These are phyloP conservation scores for Sebastes oblongus DNA, from an alignment of 2,797 vertebrate species.

Conservation along the genomic window DNA sequence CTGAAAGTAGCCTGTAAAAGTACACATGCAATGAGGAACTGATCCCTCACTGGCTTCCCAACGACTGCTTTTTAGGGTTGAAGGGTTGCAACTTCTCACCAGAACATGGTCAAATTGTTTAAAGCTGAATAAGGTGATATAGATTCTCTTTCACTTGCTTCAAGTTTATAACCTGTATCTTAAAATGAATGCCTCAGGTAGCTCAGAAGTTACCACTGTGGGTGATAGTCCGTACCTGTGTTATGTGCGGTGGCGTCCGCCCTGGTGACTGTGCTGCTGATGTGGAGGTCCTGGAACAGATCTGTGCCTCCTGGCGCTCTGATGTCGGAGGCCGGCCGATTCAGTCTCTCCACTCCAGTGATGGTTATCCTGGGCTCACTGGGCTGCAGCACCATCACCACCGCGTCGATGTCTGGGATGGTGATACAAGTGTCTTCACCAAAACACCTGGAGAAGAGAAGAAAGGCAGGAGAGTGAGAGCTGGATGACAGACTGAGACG, in stretches of 20 bases:
- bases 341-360: slow-evolving; percentile 88
- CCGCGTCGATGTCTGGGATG: slow-evolving; percentile 91
- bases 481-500: background rate
- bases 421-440: slow-evolving; percentile 95
- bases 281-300: slow-evolving; percentile 92
- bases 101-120: rapidly evolving
- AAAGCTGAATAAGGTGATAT: background rate
- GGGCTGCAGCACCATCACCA: slow-evolving; percentile 94
- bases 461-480: background rate
- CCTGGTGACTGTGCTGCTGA: slow-evolving; percentile 90
- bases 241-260: slow-evolving; percentile 77
- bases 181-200: background rate
- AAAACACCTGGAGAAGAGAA: slow-evolving; percentile 86
- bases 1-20: background rate
- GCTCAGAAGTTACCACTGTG: background rate
- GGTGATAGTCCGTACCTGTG: slow-evolving; percentile 64
- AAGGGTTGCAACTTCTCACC: background rate
- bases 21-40: background rate
- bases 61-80: rapidly evolving
- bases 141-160: background rate
- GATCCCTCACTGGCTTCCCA: background rate
- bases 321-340: slow-evolving; percentile 85
- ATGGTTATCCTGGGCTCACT: slow-evolving; percentile 94
- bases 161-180: background rate
- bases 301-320: slow-evolving; percentile 80